Conservation (phyloP, 2,113 vertebrate genomes). For the Psilopsiagon aymara region DNA sequence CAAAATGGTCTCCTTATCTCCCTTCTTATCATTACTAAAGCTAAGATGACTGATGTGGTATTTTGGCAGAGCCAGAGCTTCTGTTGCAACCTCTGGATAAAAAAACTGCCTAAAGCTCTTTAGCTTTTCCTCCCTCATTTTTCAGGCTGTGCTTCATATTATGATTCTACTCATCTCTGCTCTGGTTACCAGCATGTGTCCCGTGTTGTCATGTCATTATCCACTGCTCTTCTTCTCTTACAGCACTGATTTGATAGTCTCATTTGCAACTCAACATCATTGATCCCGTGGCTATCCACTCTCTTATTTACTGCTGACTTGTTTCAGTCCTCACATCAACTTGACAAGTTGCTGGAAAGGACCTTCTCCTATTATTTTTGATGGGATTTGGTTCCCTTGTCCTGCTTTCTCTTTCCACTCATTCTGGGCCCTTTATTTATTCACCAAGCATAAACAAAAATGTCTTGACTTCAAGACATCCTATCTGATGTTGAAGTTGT, state of each 20-base stretch:
- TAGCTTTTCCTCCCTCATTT: not conserved
- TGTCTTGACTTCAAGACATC: not conserved
- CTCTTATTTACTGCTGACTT: not conserved
- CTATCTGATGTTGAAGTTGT: not conserved
- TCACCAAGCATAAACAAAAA: not conserved
- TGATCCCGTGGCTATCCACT: not conserved
- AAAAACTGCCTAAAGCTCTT: not conserved
- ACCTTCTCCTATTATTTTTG: not conserved
- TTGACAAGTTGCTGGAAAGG: not conserved
- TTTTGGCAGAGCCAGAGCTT: not conserved
- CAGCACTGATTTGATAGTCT: accelerated
- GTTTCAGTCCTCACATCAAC: accelerated
- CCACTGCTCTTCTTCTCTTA: not conserved
- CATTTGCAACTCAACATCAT: not conserved
- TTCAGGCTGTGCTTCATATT: accelerated
- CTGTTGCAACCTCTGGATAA: not conserved
- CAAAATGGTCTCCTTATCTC: not conserved
- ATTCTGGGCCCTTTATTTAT: not conserved
- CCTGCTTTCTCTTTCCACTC: not conserved
- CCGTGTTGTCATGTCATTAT: accelerated
- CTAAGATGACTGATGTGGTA: not conserved
- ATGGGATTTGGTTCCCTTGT: not conserved
- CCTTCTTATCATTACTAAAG: not conserved
- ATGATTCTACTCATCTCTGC: not conserved
- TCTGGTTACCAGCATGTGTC: not conserved